Base-by-base conservation (phyloP, 2,888 invertebrate species). In the Athetis lepigone region DNA sequence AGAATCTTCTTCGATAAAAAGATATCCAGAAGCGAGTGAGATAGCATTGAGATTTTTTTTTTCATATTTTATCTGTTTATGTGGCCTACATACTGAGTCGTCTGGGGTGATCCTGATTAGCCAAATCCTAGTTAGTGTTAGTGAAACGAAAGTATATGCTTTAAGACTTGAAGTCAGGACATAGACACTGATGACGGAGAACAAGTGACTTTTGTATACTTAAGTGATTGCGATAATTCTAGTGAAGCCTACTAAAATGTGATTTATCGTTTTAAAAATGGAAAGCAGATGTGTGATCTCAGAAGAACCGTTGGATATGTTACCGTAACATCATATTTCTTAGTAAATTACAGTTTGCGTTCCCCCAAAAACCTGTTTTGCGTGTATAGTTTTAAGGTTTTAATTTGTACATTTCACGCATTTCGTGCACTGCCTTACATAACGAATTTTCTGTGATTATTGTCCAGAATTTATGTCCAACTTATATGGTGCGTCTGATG, bases 251-350 rank as follows among this genome's bases (percentile, higher is more conserved):
- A 87, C 77, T 67, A 85, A 90, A 90, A 85, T 92, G 91, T 92
- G 92, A 92, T 93, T 89, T 87, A 88, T 87, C 83, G 79, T 85
- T 87, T 86, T 80, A 83, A 79, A 78, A 85, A 80, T 76, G 81
- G 79, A 83, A 82, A 85, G 83, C 82, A 82, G 85, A 86, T 80
- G 82, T 85, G 90, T 92, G 94, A 93, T 93, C 94, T 93, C 92
- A 90, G 86, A 83, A 84, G 85, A 86, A 84, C 84, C 80, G 80
- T 72, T 78, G 79, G 74, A 81, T 79, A 80, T 84, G 86, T 87
- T 87, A 85, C 83, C 82, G 66, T 78, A 69, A 66, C 49, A 80
- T 81, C 79, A 79, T 82, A 73, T 75, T 71, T 80, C 64, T 79
- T 77, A 81, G 69, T 70, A 70, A 47, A 62, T 77, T 75, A 70